Evolutionary conservation across 2,797 vertebrate genomes (phyloP), one percentile per base, ranked within the genome.

Genomic region (Liasis olivaceus): DNA sequence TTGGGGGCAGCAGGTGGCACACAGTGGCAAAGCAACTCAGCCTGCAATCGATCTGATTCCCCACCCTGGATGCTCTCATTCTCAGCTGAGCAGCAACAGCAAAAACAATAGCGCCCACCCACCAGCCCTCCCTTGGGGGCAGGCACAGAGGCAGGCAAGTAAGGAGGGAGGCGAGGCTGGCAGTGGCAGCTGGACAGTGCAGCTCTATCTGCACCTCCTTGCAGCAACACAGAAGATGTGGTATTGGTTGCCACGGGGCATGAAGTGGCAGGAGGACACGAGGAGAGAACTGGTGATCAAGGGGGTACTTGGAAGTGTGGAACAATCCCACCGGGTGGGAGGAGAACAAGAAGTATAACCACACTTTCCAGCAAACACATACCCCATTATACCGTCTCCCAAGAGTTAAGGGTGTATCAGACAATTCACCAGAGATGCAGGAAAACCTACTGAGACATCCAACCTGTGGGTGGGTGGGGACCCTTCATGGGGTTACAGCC

Each of bases 21-120:
- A 9, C 51, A 64, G 84, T 63, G 58, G 56, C 36, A 87, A 87
- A 28, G 69, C 56, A 59, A 60, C 47, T 88, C 89, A n/a, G 69
- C 59, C 89, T 28, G 28, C 89, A 88, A 28, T 94, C 85, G 31
- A 91, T 91, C 93, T 91, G 95, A 89, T 60, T 96, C 95, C 97
- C 86, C 97, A 96, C 96, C 96, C 96, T 95, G 91, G 94, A 95
- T 95, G 95, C 89, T 91, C 69, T 63, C 56, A 94, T 96, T 60
- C 95, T 93, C 93, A 94, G 96, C 95, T 96, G 90, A 94, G 96
- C 96, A 93, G 93, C 91, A 66, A 94, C 94, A 92, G 94, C 94
- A 58, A 90, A 95, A 95, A 97, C 97, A 97, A 96, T 96, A 95
- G 97, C 89, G 96, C 95, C 97, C 97, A 96, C 97, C 97, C 96